Percentiles rank a stretch among this genome's conserved stretches.
These are phyloP conservation scores for Castor canadensis DNA, from an alignment of 2,113 vertebrate genomes.

Conservation along the genomic window DNA sequence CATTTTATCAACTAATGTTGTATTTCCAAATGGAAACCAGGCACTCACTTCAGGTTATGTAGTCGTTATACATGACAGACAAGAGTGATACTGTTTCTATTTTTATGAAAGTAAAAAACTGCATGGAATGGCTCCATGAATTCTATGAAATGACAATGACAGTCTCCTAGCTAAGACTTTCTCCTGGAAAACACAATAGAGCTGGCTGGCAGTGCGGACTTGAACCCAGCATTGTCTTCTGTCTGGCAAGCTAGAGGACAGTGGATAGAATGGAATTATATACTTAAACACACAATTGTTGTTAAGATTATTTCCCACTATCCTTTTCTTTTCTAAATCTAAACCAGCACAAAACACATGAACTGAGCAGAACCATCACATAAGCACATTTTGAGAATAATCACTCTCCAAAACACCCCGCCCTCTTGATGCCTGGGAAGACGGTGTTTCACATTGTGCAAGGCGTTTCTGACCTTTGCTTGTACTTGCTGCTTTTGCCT, in stretches of 20 bases:
- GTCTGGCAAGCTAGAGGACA: neutral
- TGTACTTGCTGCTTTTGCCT: constrained; percentile 58
- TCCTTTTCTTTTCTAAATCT: constrained; percentile 14
- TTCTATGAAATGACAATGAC: neutral
- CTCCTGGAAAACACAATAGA: neutral
- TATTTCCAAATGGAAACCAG: neutral
- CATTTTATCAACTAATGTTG: neutral
- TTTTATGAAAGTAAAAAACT: neutral
- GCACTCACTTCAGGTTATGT: neutral
- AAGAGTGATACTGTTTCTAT: no score
- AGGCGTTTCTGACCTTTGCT: constrained; percentile 1
- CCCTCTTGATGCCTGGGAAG: neutral
- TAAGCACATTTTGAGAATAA: neutral
- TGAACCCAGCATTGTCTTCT: neutral
- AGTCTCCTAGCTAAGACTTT: neutral
- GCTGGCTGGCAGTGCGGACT: neutral
- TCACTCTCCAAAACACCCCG: neutral
- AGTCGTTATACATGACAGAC: neutral
- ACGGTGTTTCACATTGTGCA: neutral
- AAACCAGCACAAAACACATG: neutral
- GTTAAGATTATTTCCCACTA: neutral
- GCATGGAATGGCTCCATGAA: neutral
- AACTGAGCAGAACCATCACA: neutral
- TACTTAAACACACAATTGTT: neutral
- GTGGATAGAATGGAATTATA: neutral